A percentile compares a stretch with the other conserved stretches of the same genome.
Conservation (phyloP, 1,140 invertebrate genomes). For the Dendroctonus ponderosae region DNA sequence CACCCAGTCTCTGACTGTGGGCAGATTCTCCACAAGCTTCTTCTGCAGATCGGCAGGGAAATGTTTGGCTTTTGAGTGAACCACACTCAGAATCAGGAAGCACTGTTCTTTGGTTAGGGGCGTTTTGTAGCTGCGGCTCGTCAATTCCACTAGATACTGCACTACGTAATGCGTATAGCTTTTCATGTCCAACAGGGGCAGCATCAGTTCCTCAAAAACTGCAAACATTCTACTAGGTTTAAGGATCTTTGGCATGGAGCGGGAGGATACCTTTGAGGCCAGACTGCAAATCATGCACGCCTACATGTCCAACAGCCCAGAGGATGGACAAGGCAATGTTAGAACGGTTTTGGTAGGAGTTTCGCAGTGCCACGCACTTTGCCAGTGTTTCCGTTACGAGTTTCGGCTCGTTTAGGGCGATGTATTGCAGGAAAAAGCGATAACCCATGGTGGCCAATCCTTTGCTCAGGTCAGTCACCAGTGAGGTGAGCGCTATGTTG, state of each 20-base stretch:
- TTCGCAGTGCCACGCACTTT: slow-evolving; percentile 64
- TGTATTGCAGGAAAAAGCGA: slow-evolving; percentile 67
- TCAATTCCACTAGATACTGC: slow-evolving; percentile 66
- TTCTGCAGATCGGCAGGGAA: slow-evolving; percentile 42
- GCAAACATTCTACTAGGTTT: slow-evolving; percentile 23
- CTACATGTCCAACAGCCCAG: slow-evolving; percentile 77
- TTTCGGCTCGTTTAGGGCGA: slow-evolving; percentile 64
- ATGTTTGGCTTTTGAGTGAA: slow-evolving; percentile 44
- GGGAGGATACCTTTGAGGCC: slow-evolving; percentile 65
- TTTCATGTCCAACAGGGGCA: slow-evolving; percentile 71
- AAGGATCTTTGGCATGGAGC: no score
- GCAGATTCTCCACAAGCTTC: slow-evolving; percentile 48
- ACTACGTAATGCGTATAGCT: slow-evolving; percentile 69
- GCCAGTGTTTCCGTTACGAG: slow-evolving; percentile 60
- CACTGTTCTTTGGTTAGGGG: slow-evolving; percentile 41
- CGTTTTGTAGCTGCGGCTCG: slow-evolving; percentile 47
- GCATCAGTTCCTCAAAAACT: slow-evolving; percentile 81
- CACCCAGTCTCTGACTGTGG: slow-evolving; percentile 48
- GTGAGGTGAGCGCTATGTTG: slow-evolving; percentile 61
- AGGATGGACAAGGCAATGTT: slow-evolving; percentile 72
- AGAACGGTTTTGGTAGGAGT: slow-evolving; percentile 77
- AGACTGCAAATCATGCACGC: slow-evolving; percentile 63
- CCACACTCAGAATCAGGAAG: slow-evolving; percentile 40
- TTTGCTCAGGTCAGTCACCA: slow-evolving; percentile 67
- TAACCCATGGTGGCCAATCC: slow-evolving; percentile 63